Conservation (phyloP, 2,888 invertebrate genomes). For the Cantharis nigra region DNA sequence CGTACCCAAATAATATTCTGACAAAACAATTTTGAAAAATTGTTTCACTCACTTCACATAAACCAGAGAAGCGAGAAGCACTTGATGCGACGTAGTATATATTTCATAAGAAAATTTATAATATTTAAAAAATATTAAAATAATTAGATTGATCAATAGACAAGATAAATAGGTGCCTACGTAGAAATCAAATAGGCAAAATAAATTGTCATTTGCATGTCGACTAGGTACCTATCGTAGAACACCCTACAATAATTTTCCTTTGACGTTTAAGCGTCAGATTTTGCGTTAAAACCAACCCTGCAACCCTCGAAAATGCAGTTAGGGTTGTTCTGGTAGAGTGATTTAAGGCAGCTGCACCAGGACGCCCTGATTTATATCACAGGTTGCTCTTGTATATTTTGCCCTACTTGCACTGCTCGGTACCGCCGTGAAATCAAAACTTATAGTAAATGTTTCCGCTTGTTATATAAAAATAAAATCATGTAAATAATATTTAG, state of each 20-base stretch:
- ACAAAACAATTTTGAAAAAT: neutral
- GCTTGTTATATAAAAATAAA: slow-evolving; percentile 28
- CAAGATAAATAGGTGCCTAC: neutral
- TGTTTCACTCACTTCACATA: neutral
- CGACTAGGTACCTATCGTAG: neutral
- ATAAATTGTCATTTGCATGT: neutral
- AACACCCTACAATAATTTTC: neutral
- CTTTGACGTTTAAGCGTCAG: slow-evolving; percentile 3
- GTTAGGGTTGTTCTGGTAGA: slow-evolving; percentile 55
- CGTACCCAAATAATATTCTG: neutral
- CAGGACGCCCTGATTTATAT: slow-evolving; percentile 49
- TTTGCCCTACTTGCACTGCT: slow-evolving; percentile 37
- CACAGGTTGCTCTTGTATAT: slow-evolving; percentile 44
- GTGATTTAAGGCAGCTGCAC: slow-evolving; percentile 55
- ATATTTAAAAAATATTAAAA: neutral
- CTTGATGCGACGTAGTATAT: too few species aligned
- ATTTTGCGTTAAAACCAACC: slow-evolving; percentile 33
- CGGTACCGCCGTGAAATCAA: slow-evolving; percentile 42
- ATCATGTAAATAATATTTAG: slow-evolving; percentile 27
- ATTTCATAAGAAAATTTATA: neutral
- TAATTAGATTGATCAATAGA: neutral
- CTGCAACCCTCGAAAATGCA: slow-evolving; percentile 37
- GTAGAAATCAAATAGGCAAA: neutral
- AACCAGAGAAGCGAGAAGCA: neutral
- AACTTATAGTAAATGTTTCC: slow-evolving; percentile 32